Evolutionary conservation across 2,113 vertebrate genomes (phyloP).

Genomic region (Felis catus): F.catus_Fca126_mat1.0 CM031428.1:56092501-56093000

Average conservation of each 20-base stretch:
- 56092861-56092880: neutral
- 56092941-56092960: neutral
- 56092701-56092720: neutral
- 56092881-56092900: neutral
- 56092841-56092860: neutral
- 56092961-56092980: neutral
- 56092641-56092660: neutral
- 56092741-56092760: neutral
- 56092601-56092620: slow-evolving; percentile 30
- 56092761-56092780: neutral
- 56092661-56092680: neutral
- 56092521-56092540: neutral
- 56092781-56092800: neutral
- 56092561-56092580: slow-evolving; percentile 42
- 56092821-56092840: neutral
- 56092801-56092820: neutral
- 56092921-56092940: neutral
- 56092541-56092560: neutral
- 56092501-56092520: slow-evolving; percentile 8
- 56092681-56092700: neutral
- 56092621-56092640: neutral
- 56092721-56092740: neutral
- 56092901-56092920: neutral
- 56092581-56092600: neutral
- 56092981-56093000: neutral